A percentile compares a stretch with the other conserved stretches of the same genome.
Evolutionary conservation across 2,113 vertebrate genomes (phyloP).

Genomic region (Strix aluco): DNA sequence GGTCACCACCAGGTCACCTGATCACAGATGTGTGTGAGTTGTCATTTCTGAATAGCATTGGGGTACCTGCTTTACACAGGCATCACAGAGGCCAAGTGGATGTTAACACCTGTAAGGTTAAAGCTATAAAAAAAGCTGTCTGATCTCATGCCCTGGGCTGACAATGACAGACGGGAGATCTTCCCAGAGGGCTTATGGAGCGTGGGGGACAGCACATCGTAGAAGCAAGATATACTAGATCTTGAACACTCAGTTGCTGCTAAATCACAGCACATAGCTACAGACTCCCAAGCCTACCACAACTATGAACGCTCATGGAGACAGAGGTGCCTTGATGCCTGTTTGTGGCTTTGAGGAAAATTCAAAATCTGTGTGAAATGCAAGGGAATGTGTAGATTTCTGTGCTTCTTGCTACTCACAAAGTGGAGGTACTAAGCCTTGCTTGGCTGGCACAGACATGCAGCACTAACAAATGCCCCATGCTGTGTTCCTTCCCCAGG

Average conservation of each 20-base stretch:
- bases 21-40: accelerated
- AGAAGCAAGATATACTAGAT: background rate
- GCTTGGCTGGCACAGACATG: background rate
- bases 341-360: background rate
- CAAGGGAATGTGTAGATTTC: background rate
- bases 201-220: background rate
- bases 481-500: background rate
- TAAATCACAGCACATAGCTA: background rate
- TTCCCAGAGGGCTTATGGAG: background rate
- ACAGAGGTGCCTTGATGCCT: background rate
- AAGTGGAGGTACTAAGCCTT: background rate
- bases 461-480: background rate
- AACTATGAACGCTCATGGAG: background rate
- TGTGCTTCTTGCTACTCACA: background rate
- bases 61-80: background rate
- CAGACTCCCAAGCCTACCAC: background rate
- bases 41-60: background rate
- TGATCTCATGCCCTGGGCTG: background rate
- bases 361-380: background rate
- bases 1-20: background rate
- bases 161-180: background rate
- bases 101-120: background rate
- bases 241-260: background rate
- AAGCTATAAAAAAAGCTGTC: background rate
- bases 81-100: background rate